Percentiles rank a stretch among this genome's conserved stretches.
phyloP scores from a whole-genome alignment of 2,888 invertebrate species.

The Acanthosepion esculentum region DNA sequence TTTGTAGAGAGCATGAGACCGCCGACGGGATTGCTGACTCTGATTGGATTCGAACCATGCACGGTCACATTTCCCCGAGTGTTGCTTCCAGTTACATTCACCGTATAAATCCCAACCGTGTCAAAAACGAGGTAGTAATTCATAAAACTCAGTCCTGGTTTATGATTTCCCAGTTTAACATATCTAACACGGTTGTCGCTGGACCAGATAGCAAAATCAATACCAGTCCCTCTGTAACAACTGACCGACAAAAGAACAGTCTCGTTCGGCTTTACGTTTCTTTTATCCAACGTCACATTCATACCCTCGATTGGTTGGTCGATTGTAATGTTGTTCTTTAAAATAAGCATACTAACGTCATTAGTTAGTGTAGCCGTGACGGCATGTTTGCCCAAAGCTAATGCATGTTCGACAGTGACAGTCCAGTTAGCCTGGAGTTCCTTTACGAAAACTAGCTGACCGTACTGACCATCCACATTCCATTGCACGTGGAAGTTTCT shows the following conservation, averaged over 20 bases:
- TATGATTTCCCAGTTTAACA: constrained; percentile 52
- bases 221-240: constrained; percentile 55
- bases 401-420: constrained; percentile 52
- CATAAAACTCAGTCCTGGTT: constrained; percentile 52
- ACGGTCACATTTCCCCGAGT: constrained; percentile 47
- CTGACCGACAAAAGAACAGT: constrained; percentile 52
- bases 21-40: constrained; percentile 56
- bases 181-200: constrained; percentile 52
- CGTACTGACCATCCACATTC: constrained; percentile 55
- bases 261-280: constrained; percentile 51
- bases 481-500: constrained; percentile 49
- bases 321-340: constrained; percentile 51
- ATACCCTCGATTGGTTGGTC: constrained; percentile 57
- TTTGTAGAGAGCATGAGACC: constrained; percentile 52
- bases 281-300: constrained; percentile 50
- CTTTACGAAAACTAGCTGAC: constrained; percentile 41
- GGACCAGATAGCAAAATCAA: constrained; percentile 51
- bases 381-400: constrained; percentile 53
- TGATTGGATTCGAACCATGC: constrained; percentile 49
- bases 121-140: constrained; percentile 51
- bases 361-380: constrained; percentile 56
- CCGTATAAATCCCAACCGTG: constrained; percentile 52
- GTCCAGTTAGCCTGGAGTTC: constrained; percentile 40
- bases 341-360: constrained; percentile 53
- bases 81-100: constrained; percentile 54